Conservation (phyloP, 2,888 invertebrate species). For the Neuroscelio doddi region DNA sequence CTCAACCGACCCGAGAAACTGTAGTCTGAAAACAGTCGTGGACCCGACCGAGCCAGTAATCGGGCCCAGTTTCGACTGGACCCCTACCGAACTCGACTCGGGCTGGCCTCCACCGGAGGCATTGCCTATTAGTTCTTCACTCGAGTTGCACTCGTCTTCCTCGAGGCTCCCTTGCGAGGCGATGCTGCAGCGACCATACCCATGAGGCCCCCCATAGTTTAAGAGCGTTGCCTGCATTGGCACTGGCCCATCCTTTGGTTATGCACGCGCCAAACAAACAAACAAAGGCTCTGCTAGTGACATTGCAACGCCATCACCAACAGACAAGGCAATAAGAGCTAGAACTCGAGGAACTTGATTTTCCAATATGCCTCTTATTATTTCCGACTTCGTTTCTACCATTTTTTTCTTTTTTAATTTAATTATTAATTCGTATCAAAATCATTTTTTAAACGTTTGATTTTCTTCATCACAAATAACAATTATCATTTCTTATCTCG, state of each 20-base stretch:
- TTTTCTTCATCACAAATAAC: too few species aligned
- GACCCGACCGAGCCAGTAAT: conserved; percentile 63
- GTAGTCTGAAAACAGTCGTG: conserved; percentile 83
- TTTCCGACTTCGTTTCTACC: too few species aligned
- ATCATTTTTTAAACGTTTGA: too few species aligned
- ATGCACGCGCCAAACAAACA: conserved; percentile 68
- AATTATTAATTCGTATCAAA: too few species aligned
- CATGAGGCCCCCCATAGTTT: conserved; percentile 69
- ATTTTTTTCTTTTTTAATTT: too few species aligned
- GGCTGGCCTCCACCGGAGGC: conserved; percentile 63
- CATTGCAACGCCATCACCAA: conserved; percentile 67
- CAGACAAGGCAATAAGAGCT: conserved; percentile 56
- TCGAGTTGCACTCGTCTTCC: conserved; percentile 71
- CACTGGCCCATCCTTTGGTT: conserved; percentile 66
- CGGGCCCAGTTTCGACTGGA: conserved; percentile 65
- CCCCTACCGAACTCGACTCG: conserved; percentile 55
- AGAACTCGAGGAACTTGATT: conserved; percentile 20
- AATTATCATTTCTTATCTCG: too few species aligned
- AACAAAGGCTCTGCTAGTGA: conserved; percentile 69
- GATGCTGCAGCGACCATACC: conserved; percentile 68
- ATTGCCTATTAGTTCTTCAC: conserved; percentile 69
- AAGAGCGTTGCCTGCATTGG: conserved; percentile 68
- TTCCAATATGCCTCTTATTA: conserved; percentile 2
- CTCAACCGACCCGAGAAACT: conserved; percentile 89
- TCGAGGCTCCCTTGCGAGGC: conserved; percentile 70